These are phyloP conservation scores for Lithobates sylvaticus DNA, from an alignment of 2,797 vertebrate species.

Conservation along the genomic window DNA sequence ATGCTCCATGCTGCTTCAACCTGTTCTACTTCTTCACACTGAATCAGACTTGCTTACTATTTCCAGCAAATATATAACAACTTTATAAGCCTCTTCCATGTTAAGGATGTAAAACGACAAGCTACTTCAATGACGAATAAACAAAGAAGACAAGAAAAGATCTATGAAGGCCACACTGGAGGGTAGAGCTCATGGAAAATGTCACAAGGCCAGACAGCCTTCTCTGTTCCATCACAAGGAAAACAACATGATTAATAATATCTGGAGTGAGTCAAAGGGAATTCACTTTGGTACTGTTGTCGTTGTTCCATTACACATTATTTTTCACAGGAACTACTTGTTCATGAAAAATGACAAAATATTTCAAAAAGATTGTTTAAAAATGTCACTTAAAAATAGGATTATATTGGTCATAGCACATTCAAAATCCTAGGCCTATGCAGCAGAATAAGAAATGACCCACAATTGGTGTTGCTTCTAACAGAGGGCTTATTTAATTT, in stretches of 20 bases:
- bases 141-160: conserved; percentile 29
- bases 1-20: conserved; percentile 20
- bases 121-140: conserved; percentile 15
- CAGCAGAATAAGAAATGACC: too few species aligned
- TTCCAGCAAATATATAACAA: conserved; percentile 28
- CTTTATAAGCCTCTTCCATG: conserved; percentile 30
- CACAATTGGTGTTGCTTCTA: too few species aligned
- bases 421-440: too few species aligned
- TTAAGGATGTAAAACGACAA: conserved; percentile 14
- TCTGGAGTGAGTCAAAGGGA: conserved; percentile 11
- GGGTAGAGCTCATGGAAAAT: conserved; percentile 8
- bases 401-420: too few species aligned
- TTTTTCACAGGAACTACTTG: conserved; percentile 8
- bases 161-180: conserved; percentile 10
- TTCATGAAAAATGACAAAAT: neutral
- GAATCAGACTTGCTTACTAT: conserved; percentile 16
- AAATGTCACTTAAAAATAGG: neutral
- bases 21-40: conserved; percentile 9
- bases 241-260: conserved; percentile 39
- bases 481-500: too few species aligned
- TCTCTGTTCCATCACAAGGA: conserved; percentile 2
- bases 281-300: neutral
- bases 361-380: neutral
- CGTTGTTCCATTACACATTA: neutral
- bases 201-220: conserved; percentile 23